These are phyloP conservation scores for Eustalomyia histrio DNA, from an alignment of 2,888 invertebrate species.

Conservation along the genomic window DNA sequence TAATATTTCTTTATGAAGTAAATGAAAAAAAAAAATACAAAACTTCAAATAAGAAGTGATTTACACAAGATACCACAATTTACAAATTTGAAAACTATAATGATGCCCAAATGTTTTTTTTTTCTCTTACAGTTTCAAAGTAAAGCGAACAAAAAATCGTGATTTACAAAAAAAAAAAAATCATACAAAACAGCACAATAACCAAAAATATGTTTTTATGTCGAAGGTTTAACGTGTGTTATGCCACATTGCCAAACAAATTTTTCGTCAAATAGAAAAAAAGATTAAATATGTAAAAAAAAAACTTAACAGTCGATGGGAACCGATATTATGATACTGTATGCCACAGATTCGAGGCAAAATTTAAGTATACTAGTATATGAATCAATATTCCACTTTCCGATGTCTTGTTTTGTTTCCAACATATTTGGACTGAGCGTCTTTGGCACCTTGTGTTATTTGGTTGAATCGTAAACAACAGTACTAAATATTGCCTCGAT, in stretches of 20 bases:
- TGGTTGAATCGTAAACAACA: no score
- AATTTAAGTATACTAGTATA: no score
- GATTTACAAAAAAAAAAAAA: conserved; percentile 46
- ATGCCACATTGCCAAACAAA: conserved; percentile 52
- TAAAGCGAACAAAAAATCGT: conserved; percentile 51
- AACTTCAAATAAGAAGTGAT: conserved; percentile 49
- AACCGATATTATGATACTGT: no score
- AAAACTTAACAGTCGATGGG: no score
- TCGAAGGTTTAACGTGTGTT: conserved; percentile 58
- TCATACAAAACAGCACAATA: conserved; percentile 22
- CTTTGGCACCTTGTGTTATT: no score
- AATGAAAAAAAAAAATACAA: conserved; percentile 1
- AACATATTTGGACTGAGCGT: no score
- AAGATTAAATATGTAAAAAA: not conserved
- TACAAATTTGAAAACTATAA: conserved; percentile 48
- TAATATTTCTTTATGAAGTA: conserved; percentile 15
- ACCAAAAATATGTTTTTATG: conserved; percentile 42
- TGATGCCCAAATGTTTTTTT: conserved; percentile 40
- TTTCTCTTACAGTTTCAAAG: conserved; percentile 18
- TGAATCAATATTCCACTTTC: no score
- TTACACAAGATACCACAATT: conserved; percentile 48
- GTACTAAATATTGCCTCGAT: no score
- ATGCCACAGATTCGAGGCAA: no score
- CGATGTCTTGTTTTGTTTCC: no score
- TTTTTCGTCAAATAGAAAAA: conserved; percentile 35